A percentile compares a stretch with the other conserved stretches of the same genome.
Evolutionary conservation across 2,888 invertebrate species (phyloP).

Genomic region (Noctua fimbriata): DNA sequence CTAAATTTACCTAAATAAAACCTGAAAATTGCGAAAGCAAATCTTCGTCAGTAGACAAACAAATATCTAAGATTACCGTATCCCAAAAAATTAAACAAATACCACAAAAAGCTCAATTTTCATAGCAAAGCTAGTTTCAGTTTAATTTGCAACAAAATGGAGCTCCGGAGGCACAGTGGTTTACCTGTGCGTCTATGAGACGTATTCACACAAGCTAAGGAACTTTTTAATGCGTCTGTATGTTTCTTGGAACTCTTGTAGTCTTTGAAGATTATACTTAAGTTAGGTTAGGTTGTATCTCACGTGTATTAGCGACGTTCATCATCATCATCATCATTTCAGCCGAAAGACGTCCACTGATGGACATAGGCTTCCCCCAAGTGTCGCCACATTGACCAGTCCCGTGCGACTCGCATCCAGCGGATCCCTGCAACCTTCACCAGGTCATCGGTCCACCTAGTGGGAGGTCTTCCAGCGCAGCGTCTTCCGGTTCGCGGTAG

Average conservation of each 20-base stretch:
- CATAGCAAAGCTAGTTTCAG: conserved; percentile 36
- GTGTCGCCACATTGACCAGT: too few species aligned
- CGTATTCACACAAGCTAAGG: conserved; percentile 20
- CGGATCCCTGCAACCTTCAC: too few species aligned
- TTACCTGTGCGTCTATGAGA: conserved; percentile 37
- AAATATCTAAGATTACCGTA: not conserved
- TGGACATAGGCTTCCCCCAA: too few species aligned
- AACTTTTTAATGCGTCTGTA: not conserved
- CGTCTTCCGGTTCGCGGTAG: too few species aligned
- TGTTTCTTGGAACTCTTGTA: not conserved
- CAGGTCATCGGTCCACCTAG: too few species aligned
- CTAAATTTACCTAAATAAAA: not conserved
- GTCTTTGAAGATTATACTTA: conserved; percentile 17
- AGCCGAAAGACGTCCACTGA: too few species aligned
- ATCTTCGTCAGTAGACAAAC: conserved; percentile 8
- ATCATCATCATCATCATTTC: too few species aligned
- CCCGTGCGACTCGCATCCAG: too few species aligned
- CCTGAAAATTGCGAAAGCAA: not conserved
- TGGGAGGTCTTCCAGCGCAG: too few species aligned
- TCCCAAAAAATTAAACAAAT: conserved; percentile 3
- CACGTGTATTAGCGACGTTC: not conserved
- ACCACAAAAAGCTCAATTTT: conserved; percentile 29
- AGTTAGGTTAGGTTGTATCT: not conserved
- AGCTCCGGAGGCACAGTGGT: conserved; percentile 23
- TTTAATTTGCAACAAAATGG: conserved; percentile 9